A percentile compares a stretch with the other conserved stretches of the same genome.
phyloP scores from a whole-genome alignment of 2,113 vertebrate species.

The mouse (Mus musculus) region DNA sequence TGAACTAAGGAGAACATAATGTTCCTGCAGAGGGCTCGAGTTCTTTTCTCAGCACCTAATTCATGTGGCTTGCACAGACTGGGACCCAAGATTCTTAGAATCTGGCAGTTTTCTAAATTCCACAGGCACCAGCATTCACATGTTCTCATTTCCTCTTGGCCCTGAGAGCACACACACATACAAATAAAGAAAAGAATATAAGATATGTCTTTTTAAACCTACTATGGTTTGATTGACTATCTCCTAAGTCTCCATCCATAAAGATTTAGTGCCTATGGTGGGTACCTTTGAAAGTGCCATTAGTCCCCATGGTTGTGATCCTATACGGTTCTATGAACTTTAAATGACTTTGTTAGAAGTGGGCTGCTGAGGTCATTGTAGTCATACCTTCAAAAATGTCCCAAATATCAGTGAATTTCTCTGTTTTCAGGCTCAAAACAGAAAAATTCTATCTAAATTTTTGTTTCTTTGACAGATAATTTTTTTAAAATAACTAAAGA shows the following conservation, averaged over 20 bases:
- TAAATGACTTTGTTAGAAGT: background rate
- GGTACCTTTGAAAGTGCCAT: accelerated
- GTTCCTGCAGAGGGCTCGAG: background rate
- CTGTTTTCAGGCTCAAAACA: background rate
- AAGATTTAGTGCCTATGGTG: background rate
- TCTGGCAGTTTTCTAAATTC: background rate
- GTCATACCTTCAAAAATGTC: background rate
- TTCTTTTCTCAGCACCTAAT: background rate
- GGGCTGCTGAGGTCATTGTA: background rate
- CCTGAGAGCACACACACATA: background rate
- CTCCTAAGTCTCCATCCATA: background rate
- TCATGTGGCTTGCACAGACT: background rate
- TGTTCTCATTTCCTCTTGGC: too few relatives aligned
- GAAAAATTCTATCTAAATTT: background rate
- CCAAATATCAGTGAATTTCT: background rate
- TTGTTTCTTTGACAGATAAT: background rate
- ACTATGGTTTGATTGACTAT: background rate
- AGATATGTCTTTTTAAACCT: background rate
- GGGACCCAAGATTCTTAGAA: too few relatives aligned
- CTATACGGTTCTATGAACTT: background rate
- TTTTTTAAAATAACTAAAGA: background rate
- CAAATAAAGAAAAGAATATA: background rate
- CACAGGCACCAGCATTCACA: background rate
- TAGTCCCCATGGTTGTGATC: too few relatives aligned
- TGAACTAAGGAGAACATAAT: background rate